phyloP scores from a whole-genome alignment of 2,113 vertebrate species.

The Condylura cristata region DNA sequence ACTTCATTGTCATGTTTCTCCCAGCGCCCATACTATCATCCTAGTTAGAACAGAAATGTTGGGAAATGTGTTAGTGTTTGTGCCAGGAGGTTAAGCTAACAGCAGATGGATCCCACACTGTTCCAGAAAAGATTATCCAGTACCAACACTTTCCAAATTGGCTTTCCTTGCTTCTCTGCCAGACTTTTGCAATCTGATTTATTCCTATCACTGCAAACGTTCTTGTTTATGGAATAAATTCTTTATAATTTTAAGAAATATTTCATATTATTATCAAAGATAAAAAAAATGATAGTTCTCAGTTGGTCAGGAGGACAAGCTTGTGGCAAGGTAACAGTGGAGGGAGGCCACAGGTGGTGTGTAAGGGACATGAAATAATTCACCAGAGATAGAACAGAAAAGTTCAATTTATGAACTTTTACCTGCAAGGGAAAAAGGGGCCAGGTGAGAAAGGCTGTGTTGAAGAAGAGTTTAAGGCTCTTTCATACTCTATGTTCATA shows the following conservation, averaged over 20 bases:
- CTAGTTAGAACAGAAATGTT: slow-evolving; percentile 38
- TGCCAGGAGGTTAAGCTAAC: slow-evolving; percentile 52
- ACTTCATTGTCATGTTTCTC: neutral
- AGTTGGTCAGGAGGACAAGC: neutral
- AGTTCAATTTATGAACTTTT: too few species aligned
- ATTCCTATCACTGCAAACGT: neutral
- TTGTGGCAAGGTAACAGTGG: too few species aligned
- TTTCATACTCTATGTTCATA: too few species aligned
- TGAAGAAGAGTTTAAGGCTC: too few species aligned
- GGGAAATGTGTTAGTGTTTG: neutral
- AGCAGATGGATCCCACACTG: slow-evolving; percentile 55
- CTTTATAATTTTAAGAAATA: neutral
- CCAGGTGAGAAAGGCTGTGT: too few species aligned
- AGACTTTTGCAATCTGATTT: neutral
- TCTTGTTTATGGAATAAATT: neutral
- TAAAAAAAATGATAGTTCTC: neutral
- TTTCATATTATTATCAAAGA: neutral
- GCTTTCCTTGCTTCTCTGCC: slow-evolving; percentile 4
- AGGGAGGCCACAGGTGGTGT: too few species aligned
- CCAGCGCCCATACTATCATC: neutral
- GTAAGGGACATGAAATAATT: too few species aligned
- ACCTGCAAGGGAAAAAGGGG: too few species aligned
- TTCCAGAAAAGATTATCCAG: slow-evolving; percentile 52
- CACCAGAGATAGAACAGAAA: too few species aligned
- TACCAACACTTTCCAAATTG: slow-evolving; percentile 40